phyloP scores from a whole-genome alignment of 2,888 invertebrate genomes.

The Eilema griseolum region DNA sequence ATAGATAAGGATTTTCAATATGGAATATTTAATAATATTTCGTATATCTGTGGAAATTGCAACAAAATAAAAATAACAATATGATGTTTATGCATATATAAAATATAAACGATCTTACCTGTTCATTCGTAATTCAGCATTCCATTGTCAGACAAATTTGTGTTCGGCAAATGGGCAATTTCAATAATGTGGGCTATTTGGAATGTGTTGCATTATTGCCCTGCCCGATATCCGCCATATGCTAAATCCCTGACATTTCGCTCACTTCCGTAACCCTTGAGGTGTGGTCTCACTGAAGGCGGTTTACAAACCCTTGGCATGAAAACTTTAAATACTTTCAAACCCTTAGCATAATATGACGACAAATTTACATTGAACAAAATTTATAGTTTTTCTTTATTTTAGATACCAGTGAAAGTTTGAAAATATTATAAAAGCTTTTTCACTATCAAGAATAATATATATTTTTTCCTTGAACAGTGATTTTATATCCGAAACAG shows the following conservation, averaged over 20 bases:
- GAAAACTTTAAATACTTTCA: neutral
- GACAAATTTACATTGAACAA: neutral
- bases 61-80: constrained; percentile 10
- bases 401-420: neutral
- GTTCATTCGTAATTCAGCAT: constrained; percentile 6
- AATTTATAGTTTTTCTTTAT: neutral
- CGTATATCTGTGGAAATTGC: constrained; percentile 2
- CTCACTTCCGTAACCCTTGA: constrained; percentile 68
- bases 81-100: constrained; percentile 11
- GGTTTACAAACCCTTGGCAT: constrained; percentile 20
- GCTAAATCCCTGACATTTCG: constrained; percentile 79
- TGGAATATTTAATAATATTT: neutral
- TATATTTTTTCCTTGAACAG: neutral
- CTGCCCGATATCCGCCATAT: constrained; percentile 58
- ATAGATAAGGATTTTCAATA: neutral
- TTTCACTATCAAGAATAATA: too few relatives aligned
- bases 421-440: too few relatives aligned
- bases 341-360: neutral
- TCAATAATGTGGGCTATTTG: constrained; percentile 31
- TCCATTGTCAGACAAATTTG: constrained; percentile 22
- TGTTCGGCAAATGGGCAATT: constrained; percentile 23
- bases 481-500: neutral
- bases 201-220: constrained; percentile 48
- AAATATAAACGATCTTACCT: constrained; percentile 14
- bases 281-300: constrained; percentile 35